phyloP scores from a whole-genome alignment of 2,888 invertebrate species.

The Adineta ricciae region DNA sequence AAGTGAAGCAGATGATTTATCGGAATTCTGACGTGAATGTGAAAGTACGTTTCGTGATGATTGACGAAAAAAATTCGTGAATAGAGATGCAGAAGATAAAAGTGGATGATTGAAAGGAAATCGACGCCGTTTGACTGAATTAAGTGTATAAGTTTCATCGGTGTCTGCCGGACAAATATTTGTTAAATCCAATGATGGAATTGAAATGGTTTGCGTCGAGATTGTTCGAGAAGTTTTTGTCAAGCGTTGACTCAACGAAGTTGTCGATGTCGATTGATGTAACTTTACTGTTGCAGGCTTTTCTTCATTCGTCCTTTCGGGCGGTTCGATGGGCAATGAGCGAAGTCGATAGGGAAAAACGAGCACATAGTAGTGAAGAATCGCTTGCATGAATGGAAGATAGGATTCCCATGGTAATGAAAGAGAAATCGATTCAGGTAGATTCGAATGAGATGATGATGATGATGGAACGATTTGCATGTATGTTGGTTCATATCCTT shows the following conservation, averaged over 20 bases:
- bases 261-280: slow-evolving; percentile 22
- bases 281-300: background rate
- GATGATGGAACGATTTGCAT: background rate
- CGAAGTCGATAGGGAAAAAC: background rate
- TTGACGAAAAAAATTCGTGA: no score
- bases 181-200: background rate
- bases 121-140: background rate
- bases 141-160: background rate
- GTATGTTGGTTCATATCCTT: background rate
- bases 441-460: background rate
- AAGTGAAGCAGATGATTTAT: background rate
- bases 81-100: background rate
- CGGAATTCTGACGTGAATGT: background rate
- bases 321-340: background rate
- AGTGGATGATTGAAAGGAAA: background rate
- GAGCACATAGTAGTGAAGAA: background rate
- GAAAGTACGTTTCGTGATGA: background rate
- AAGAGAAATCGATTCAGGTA: background rate
- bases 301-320: no score
- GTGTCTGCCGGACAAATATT: background rate
- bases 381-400: background rate
- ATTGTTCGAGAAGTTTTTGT: background rate
- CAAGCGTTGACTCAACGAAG: background rate
- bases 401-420: background rate
- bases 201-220: background rate